Conservation (phyloP, 2,113 vertebrate genomes). For the Podilymbus podiceps region DNA sequence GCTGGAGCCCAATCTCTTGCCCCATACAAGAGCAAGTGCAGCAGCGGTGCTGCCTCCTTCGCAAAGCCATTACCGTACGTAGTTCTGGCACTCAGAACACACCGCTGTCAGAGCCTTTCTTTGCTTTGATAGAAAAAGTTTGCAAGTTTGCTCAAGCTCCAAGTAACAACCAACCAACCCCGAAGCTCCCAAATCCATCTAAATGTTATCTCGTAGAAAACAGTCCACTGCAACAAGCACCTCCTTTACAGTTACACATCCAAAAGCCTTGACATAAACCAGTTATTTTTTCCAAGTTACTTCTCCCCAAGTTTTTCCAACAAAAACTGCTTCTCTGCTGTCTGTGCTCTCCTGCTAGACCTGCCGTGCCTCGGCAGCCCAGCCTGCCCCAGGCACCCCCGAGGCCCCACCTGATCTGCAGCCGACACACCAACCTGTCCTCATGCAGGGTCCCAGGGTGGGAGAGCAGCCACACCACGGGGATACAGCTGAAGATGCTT, state of each 20-base stretch:
- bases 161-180: neutral
- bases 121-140: neutral
- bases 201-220: neutral
- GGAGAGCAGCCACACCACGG: neutral
- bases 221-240: neutral
- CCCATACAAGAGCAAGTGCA: neutral
- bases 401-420: neutral
- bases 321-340: neutral
- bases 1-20: neutral
- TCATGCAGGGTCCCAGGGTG: neutral
- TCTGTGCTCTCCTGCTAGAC: accelerated
- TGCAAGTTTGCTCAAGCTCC: neutral
- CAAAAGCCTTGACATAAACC: neutral
- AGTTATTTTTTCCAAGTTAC: neutral
- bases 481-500: neutral
- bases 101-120: neutral
- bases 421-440: neutral
- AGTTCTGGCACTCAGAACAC: neutral
- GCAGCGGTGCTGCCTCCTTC: neutral
- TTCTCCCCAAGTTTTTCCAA: neutral
- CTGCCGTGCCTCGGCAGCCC: neutral
- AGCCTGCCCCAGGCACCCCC: neutral
- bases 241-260: neutral
- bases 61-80: accelerated
- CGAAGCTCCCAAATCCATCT: neutral